Conservation (phyloP, 2,113 vertebrate genomes). For the Pterocles gutturalis region DNA sequence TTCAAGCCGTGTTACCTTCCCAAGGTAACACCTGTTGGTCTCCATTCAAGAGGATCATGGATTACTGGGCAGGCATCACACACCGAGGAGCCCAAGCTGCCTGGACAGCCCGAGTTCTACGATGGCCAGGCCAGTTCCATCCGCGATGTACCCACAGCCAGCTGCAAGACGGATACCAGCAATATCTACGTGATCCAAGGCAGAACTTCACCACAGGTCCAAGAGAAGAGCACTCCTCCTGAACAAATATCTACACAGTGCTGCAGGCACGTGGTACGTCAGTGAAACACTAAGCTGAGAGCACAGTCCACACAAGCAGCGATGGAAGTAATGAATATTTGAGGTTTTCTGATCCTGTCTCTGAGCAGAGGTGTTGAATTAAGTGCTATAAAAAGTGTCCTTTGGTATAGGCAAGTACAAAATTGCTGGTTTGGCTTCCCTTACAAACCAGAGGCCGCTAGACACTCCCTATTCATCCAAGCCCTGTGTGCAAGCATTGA, state of each 20-base stretch:
- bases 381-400: neutral
- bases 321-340: neutral
- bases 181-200: neutral
- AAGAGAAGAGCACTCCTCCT: neutral
- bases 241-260: rapidly evolving
- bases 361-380: neutral
- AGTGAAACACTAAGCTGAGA: neutral
- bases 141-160: neutral
- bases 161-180: neutral
- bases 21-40: neutral
- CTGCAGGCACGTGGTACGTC: neutral
- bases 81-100: neutral
- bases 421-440: neutral
- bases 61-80: neutral
- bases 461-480: neutral
- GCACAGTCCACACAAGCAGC: neutral
- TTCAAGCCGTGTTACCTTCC: neutral
- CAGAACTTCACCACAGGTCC: neutral
- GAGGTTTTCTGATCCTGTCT: neutral
- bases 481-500: neutral
- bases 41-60: neutral
- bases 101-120: rapidly evolving
- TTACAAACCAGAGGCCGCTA: neutral
- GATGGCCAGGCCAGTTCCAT: neutral
- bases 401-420: neutral